Evolutionary conservation across 2,797 vertebrate species (phyloP).

Genomic region (Holocentrus rufus): DNA sequence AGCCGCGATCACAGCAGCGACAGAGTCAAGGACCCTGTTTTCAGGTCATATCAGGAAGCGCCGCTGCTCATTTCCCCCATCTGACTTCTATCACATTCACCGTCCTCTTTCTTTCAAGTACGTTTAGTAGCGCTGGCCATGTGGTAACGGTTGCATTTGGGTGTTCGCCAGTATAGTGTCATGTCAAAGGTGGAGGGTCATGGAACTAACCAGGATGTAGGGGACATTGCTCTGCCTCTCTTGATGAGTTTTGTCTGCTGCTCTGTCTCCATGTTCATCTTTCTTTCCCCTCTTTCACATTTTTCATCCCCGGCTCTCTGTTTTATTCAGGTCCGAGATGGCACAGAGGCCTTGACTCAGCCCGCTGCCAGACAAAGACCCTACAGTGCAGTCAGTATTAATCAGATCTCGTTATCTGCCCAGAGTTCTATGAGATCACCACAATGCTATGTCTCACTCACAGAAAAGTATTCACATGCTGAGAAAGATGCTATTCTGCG

Average conservation of each 20-base stretch:
- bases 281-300: conserved; percentile 39
- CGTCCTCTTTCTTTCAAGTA: background rate
- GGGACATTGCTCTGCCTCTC: background rate
- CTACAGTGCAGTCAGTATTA: conserved; percentile 72
- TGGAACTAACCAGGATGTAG: conserved; percentile 37
- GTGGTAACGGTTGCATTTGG: conserved; percentile 36
- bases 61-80: conserved; percentile 12
- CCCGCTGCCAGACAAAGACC: conserved; percentile 78
- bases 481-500: conserved; percentile 73
- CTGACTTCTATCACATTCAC: background rate
- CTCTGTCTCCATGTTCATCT: conserved; percentile 1
- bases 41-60: conserved; percentile 32
- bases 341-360: conserved; percentile 78
- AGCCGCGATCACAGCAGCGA: conserved; percentile 33
- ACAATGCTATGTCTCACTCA: conserved; percentile 78
- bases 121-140: conserved; percentile 10
- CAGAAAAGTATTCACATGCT: conserved; percentile 72
- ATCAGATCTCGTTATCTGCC: conserved; percentile 78
- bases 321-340: conserved; percentile 67
- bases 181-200: conserved; percentile 56
- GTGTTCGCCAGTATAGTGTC: conserved; percentile 36
- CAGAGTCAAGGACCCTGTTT: conserved; percentile 23
- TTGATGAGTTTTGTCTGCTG: conserved; percentile 22
- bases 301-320: conserved; percentile 59
- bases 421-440: conserved; percentile 82